Percentiles rank a stretch among this genome's conserved stretches.
Conservation (phyloP, 92 coral and sea anemone species). For the Chrysogorgia sp. region DNA sequence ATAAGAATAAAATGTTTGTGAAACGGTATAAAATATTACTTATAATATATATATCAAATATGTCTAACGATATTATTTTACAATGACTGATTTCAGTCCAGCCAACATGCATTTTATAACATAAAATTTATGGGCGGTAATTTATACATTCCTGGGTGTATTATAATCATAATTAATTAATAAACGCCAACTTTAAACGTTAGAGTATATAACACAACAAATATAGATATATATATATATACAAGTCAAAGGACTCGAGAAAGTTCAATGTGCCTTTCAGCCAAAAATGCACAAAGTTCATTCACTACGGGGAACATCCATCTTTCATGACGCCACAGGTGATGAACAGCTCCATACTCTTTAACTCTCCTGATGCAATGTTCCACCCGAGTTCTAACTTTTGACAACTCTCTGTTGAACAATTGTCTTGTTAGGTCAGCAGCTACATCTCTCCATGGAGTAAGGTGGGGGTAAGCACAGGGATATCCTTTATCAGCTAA, state of each 20-base stretch:
- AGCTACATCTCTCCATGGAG: constrained; percentile 15
- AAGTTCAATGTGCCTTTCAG: constrained; percentile 4
- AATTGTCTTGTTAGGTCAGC: neutral
- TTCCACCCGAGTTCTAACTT: neutral
- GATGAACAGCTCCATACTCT: constrained; percentile 14
- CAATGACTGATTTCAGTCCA: too few relatives aligned
- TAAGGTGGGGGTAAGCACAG: constrained; percentile 9
- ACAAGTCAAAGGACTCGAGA: constrained; percentile 2
- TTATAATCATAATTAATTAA: too few relatives aligned
- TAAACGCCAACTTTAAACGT: too few relatives aligned
- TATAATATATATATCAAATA: too few relatives aligned
- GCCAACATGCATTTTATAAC: too few relatives aligned
- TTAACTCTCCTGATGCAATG: constrained; percentile 6
- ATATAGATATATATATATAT: too few relatives aligned
- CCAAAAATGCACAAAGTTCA: constrained; percentile 20
- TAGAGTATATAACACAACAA: too few relatives aligned
- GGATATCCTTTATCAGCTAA: constrained; percentile 25
- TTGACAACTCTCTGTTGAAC: neutral
- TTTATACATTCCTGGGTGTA: too few relatives aligned
- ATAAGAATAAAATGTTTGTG: too few relatives aligned
- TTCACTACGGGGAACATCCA: constrained; percentile 23
- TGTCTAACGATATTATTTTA: too few relatives aligned
- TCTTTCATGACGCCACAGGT: constrained; percentile 9
- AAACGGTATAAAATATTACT: too few relatives aligned
- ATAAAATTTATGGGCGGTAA: too few relatives aligned